These are phyloP conservation scores for Rousettus leschenaultii DNA, from an alignment of 2,113 vertebrate species.

Conservation along the genomic window DNA sequence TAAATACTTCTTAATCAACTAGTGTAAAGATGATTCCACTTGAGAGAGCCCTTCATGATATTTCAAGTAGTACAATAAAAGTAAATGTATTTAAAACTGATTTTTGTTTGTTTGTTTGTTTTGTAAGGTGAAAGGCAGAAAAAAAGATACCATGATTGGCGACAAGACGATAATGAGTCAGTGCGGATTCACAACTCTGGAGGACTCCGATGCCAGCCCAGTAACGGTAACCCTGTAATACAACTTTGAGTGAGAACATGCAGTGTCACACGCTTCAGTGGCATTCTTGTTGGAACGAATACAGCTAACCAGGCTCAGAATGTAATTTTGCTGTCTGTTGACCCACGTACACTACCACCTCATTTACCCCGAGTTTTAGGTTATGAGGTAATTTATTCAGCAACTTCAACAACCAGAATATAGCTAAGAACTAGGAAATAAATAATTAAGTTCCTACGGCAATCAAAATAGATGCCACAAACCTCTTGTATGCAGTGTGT, in stretches of 20 bases:
- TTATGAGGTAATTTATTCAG: background rate
- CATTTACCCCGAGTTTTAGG: background rate
- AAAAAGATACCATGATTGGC: slow-evolving; percentile 92
- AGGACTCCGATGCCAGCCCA: slow-evolving; percentile 98
- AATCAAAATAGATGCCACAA: background rate
- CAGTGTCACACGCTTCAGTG: background rate
- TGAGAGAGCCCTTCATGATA: background rate
- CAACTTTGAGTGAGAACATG: background rate
- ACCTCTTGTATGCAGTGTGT: background rate
- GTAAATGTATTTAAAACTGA: background rate
- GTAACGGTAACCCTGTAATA: slow-evolving; percentile 94
- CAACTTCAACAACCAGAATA: background rate
- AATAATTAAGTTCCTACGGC: background rate
- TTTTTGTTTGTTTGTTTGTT: background rate
- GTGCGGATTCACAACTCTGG: slow-evolving; percentile 97
- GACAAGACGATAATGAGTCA: slow-evolving; percentile 96
- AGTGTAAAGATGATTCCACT: background rate
- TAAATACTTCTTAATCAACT: background rate
- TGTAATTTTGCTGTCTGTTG: background rate
- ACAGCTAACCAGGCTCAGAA: background rate
- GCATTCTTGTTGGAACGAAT: background rate
- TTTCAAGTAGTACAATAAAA: slow-evolving; percentile 23
- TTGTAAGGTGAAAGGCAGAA: background rate
- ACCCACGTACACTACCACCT: background rate
- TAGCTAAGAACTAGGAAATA: background rate